Evolutionary conservation across 2,888 invertebrate species (phyloP), one percentile per base, ranked within the genome.

Genomic region (Clepsis dumicolana): DNA sequence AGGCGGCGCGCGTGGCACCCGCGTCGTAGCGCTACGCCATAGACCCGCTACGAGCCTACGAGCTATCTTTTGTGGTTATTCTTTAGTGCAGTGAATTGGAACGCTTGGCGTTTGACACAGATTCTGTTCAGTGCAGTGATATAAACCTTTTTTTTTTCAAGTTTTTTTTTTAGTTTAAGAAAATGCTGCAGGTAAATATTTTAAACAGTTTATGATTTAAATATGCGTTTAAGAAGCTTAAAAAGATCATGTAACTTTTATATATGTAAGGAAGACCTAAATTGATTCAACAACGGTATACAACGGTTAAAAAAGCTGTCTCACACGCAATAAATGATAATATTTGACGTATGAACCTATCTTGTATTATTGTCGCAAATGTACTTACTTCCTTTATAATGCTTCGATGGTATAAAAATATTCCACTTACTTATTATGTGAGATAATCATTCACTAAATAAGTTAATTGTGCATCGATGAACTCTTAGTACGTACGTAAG

Each of bases 21-120:
- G 82, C 88, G 83, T 71, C 82, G 83, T 83, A 82, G 80, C 79
- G 78, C 77, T 80, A 78, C 82, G 77, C 82, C 67, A 63, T 63
- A 68, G 64, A 8, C 27, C 53, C 41, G 35, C 60, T 54, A 35
- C 59, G 32, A 35, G 69, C 64, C 66, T 69, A 60, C 65, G 70
- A 70, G 35, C 72, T 73, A 66, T 73, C 72, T 71, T 75, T 75
- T 73, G 73, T 74, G 73, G 71, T 74, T 73, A 5, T 67, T 70
- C 53, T 50, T 59, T 65, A 66, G 60, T 73, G 74, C 61, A 65
- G 65, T 71, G 73, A 69, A 69, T 71, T 57, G 60, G 38, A 18
- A 52, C 57, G 71, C 67, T 70, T 64, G 66, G 44, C 48, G 64
- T 66, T 60, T 71, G 71, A 71, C 66, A 70, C 61, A 70, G 70